Percentiles rank a stretch among this genome's conserved stretches.
Conservation (phyloP, 30 jellyfish, hydroid and myxozoan genomes). For the Turritopsis dohrnii region DNA sequence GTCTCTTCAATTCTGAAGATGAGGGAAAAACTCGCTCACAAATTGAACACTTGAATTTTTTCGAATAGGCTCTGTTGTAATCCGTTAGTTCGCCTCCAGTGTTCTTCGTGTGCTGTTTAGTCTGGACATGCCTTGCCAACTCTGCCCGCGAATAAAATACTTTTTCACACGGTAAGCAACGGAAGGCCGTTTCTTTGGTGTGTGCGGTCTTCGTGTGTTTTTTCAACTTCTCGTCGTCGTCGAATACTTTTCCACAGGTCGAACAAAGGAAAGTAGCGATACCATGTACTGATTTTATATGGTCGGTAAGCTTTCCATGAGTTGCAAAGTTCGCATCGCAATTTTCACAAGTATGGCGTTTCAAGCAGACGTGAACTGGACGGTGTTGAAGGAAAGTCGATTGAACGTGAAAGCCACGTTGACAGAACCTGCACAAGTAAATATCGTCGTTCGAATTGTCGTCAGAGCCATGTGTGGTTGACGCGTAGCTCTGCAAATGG, state of each 20-base stretch:
- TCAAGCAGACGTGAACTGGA: slow-evolving; percentile 18
- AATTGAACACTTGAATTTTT: slow-evolving; percentile 11
- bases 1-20: slow-evolving; percentile 20
- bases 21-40: slow-evolving; percentile 13
- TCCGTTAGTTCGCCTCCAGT: background rate
- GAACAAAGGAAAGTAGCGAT: slow-evolving; percentile 25
- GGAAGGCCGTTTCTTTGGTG: slow-evolving; percentile 3
- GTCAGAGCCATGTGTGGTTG: background rate
- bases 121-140: slow-evolving; percentile 8
- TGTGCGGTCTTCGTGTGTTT: slow-evolving; percentile 16
- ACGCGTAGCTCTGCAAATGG: slow-evolving; percentile 28
- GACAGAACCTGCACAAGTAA: slow-evolving; percentile 29
- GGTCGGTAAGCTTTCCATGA: slow-evolving; percentile 10
- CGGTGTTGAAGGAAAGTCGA: slow-evolving; percentile 5
- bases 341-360: slow-evolving; percentile 9
- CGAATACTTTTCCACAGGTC: slow-evolving; percentile 14
- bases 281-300: slow-evolving; percentile 7
- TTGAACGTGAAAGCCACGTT: slow-evolving; percentile 35
- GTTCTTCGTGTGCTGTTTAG: slow-evolving; percentile 31
- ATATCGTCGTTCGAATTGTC: background rate
- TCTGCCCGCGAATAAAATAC: slow-evolving; percentile 15
- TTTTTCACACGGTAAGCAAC: slow-evolving; percentile 29
- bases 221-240: slow-evolving; percentile 15
- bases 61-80: background rate
- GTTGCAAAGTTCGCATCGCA: slow-evolving; percentile 36